Base-by-base conservation (phyloP, 2,888 invertebrate genomes). In the Atherix ibis region DNA sequence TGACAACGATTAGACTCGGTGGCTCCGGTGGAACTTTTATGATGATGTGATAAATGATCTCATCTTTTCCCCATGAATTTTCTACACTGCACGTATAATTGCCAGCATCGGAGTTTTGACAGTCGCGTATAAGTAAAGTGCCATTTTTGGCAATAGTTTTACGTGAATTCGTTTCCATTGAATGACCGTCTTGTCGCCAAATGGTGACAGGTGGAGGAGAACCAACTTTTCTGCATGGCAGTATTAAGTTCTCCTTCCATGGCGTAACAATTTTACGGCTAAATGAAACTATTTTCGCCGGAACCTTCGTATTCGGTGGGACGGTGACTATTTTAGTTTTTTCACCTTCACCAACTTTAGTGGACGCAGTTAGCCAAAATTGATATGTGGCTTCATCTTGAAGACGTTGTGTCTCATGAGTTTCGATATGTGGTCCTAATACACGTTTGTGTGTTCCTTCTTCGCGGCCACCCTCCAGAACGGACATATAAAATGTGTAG, bases 41-140 rank as follows among this genome's bases (percentile, higher is more conserved):
- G 46, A 71, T 46, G 39, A 62, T 48, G 37, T 71, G 71, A 56
- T 87, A 87, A 1, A 77, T 72, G 40, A 88, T 83, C 48, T 81
- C 79, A 57, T 87, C 88, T 35, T 72, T 72, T 3, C 87, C 87
- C 60, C 83, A 76, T 8, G 70, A 68, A 55, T 92, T 91, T 50
- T 84, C 82, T 1, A 87, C 87, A 22, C 70, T 65, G 53, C 91
- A 92, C 0, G 87, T 84, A 58, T 89, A 92, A 63, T 89, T 89
- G 10, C 85, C 88, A 45, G 81, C 81, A 58, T 91, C 89, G 15
- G 73, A 73, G 44, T 76, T 76, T 53, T 84, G 82, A 22, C 55
- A 65, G 43, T 78, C 83, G 56, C 76, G 73, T 41, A 87, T 77
- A 32, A 76, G 69, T 16, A 87, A 63, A 2, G 82, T 79, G 1